Base-by-base conservation (phyloP, 2,888 invertebrate genomes). In the Hypomecis atomaria region DNA sequence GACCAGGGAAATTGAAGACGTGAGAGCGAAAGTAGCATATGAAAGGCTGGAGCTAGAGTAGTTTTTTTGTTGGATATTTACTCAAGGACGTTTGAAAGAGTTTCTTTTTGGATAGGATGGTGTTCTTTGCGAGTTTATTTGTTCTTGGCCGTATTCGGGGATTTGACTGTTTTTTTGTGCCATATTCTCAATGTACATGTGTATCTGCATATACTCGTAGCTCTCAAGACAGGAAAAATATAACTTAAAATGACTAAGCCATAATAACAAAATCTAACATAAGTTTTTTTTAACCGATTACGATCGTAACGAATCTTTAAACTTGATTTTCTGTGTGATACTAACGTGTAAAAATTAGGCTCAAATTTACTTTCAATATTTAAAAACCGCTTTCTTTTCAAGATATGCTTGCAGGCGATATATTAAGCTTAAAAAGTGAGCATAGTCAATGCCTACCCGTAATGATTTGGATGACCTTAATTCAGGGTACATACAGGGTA, bases 1-100 rank as follows among this genome's bases (percentile, higher is more conserved):
- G 62, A 59, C 60, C 53, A 61, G 49, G 52, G 53, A 65, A 65
- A 65, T 65, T 65, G 60, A 53, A 61, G 60, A 60, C 13, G 60
- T 43, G 60, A 58, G 44, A 65, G 59, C 34, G 60, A 65, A 65
- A 65, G 60, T 60, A 43, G 64, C 42, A 59, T 60, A 59, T 53
- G 60, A 65, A 56, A 53, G 42, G 57, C 23, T 59, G 42, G 40
- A 36, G 33, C 54, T 45, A 13, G 42, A 57, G 57, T 54, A 57
- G 53, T 57, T 65, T 57, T 53, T 45, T 47, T 36, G 40, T 40
- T 57, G 40, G 59, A 7, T 49, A 42, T 11, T 13, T 13, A 33
- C 13, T 6, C 3, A 37, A 38, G 38, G n/a, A 55, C 37, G 5
- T 10, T 44, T 38, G 52, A 33, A 42, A 33, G 40, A 33, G 52